phyloP scores from a whole-genome alignment of 2,113 vertebrate genomes.

The Tichodroma muraria region DNA sequence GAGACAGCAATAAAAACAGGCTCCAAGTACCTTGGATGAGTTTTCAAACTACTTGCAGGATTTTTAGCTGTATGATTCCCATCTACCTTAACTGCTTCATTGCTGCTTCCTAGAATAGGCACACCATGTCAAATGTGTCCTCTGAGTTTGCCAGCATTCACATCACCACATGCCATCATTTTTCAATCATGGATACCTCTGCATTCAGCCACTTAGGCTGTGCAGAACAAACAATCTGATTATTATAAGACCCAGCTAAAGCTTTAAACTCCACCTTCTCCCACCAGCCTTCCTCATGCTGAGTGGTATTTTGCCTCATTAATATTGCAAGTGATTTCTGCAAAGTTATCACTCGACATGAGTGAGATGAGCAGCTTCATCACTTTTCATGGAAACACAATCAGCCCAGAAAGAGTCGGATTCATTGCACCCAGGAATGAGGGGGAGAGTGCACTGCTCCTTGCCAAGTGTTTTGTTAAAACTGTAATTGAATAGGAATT shows the following conservation, averaged over 20 bases:
- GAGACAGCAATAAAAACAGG: background rate
- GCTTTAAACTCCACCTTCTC: background rate
- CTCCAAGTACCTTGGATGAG: background rate
- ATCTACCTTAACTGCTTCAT: slow-evolving; percentile 1
- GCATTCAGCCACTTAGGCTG: background rate
- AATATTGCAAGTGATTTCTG: background rate
- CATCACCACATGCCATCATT: background rate
- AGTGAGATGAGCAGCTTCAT: background rate
- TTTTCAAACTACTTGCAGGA: background rate
- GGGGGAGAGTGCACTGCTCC: background rate
- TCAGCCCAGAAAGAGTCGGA: background rate
- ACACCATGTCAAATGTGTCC: background rate
- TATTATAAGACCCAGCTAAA: background rate
- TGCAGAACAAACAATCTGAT: background rate
- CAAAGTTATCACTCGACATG: background rate
- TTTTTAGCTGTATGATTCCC: background rate
- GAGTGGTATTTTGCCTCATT: background rate
- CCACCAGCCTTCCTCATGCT: background rate
- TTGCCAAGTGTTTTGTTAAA: background rate
- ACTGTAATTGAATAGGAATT: background rate
- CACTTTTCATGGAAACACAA: background rate
- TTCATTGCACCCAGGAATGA: background rate
- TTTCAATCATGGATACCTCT: background rate
- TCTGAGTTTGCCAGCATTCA: background rate
- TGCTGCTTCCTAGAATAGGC: background rate